Conservation (phyloP, 35 echinoderm and acorn worm genomes). For the Ptychodera flava region DNA sequence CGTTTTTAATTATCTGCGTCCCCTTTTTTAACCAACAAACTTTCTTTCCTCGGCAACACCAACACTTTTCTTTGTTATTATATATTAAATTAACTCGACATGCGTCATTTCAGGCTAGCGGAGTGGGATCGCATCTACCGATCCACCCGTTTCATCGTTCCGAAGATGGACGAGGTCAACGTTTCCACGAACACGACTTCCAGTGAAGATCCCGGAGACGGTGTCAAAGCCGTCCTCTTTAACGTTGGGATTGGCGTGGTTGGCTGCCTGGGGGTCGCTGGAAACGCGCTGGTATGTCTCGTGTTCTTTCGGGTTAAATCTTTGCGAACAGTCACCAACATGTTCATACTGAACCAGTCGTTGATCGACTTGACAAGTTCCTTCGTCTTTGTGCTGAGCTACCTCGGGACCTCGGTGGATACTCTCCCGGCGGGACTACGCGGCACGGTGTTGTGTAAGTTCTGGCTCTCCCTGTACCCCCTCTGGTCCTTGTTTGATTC, state of each 20-base stretch:
- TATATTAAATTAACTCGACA: no score
- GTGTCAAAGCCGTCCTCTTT: not conserved
- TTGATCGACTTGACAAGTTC: slow-evolving; percentile 82
- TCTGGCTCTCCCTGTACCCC: slow-evolving; percentile 80
- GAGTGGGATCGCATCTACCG: no score
- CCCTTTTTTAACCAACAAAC: no score
- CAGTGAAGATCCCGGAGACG: not conserved
- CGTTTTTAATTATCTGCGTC: no score
- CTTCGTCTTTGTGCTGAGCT: slow-evolving; percentile 47
- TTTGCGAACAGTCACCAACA: slow-evolving; percentile 63
- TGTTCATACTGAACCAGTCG: slow-evolving; percentile 88
- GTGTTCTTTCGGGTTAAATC: slow-evolving; percentile 75
- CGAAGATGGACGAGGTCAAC: not conserved
- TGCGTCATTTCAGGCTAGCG: no score
- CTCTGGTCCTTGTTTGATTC: slow-evolving; percentile 78
- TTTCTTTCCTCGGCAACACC: no score
- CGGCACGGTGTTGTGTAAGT: slow-evolving; percentile 41
- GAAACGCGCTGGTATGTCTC: slow-evolving; percentile 64
- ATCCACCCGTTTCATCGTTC: no score
- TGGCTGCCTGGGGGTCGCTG: slow-evolving; percentile 53
- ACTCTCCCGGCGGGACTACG: slow-evolving; percentile 7
- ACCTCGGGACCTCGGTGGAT: slow-evolving; percentile 31
- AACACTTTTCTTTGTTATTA: no score
- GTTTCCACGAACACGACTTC: not conserved
- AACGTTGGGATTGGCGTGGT: slow-evolving; percentile 20